These are phyloP conservation scores for Pangasius macronema DNA, from an alignment of 2,797 vertebrate species.

Conservation along the genomic window DNA sequence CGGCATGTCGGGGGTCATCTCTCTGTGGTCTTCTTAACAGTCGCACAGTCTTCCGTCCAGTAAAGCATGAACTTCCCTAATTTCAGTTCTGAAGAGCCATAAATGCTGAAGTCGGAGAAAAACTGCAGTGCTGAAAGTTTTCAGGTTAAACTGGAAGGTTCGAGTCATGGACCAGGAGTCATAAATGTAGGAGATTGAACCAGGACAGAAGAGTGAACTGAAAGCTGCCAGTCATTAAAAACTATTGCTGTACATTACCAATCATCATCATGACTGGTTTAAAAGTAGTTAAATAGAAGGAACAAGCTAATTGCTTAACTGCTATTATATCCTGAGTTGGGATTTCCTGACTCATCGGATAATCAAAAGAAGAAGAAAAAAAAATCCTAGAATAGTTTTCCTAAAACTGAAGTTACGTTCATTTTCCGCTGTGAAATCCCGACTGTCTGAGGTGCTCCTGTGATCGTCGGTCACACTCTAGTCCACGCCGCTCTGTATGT, in stretches of 20 bases:
- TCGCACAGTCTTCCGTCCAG: background rate
- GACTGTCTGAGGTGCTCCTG: background rate
- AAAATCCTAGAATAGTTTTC: background rate
- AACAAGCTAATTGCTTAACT: background rate
- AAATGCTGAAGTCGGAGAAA: background rate
- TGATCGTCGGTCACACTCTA: conserved; percentile 11
- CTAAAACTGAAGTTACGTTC: background rate
- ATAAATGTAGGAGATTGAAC: background rate
- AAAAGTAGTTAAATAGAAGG: background rate
- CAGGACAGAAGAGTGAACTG: background rate
- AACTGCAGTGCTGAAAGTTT: background rate
- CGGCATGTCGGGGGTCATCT: no score
- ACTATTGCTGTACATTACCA: background rate
- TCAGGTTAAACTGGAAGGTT: background rate
- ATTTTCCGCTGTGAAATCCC: background rate
- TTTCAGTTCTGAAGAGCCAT: background rate
- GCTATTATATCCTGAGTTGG: background rate
- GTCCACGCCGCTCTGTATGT: conserved; percentile 14
- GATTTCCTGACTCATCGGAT: background rate
- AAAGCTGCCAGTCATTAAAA: background rate
- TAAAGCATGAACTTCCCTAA: background rate
- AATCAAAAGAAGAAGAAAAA: background rate
- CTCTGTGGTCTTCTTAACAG: background rate
- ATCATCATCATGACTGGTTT: background rate
- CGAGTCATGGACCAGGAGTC: background rate